Conservation (phyloP, 2,113 vertebrate genomes). For the Ammodytes marinus region DNA sequence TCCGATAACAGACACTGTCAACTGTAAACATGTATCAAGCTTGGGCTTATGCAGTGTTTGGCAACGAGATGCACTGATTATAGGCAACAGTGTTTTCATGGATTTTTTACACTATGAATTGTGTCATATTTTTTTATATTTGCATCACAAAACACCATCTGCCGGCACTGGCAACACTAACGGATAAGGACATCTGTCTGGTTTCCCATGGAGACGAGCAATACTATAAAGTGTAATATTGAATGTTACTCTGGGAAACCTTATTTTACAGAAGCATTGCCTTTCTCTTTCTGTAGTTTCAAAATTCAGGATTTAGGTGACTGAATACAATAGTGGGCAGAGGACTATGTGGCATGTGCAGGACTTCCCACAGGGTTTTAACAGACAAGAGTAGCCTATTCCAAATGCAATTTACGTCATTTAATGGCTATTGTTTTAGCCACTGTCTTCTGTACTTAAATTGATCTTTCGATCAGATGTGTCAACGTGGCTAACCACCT, state of each 20-base stretch:
- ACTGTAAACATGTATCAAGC: neutral
- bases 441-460: neutral
- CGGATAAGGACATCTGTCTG: slow-evolving; percentile 24
- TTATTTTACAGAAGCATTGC: neutral
- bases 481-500: neutral
- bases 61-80: neutral
- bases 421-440: neutral
- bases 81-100: neutral
- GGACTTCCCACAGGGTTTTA: neutral
- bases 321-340: neutral
- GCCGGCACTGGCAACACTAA: neutral
- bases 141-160: slow-evolving; percentile 26
- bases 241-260: neutral
- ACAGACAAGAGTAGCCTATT: neutral
- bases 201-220: slow-evolving; percentile 4
- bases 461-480: neutral
- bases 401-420: neutral
- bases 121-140: neutral
- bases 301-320: slow-evolving; percentile 5
- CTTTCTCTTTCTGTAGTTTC: neutral
- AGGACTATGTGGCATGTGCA: neutral
- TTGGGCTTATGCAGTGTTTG: neutral
- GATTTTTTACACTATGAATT: neutral
- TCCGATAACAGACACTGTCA: neutral
- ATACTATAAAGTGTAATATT: neutral